Evolutionary conservation across 2,888 invertebrate genomes (phyloP).

Genomic region (Cryptus viduatorius): DNA sequence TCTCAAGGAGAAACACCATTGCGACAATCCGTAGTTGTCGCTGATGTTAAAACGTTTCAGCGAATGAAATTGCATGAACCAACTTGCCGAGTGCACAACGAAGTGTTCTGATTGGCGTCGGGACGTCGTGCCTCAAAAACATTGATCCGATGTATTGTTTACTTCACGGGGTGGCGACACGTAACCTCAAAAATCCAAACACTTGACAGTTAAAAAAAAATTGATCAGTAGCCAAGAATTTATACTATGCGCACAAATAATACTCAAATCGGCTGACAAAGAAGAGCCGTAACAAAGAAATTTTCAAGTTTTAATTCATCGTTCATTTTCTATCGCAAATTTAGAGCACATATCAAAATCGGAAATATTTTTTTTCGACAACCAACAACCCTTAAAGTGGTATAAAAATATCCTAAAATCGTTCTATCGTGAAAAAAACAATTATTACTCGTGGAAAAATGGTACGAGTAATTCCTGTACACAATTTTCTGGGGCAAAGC

Average conservation of each 20-base stretch:
- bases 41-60: conserved; percentile 6
- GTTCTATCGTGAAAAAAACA: neutral
- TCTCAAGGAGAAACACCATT: neutral
- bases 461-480: conserved; percentile 90
- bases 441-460: conserved; percentile 81
- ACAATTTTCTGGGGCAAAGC: conserved; percentile 89
- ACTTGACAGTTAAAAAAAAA: conserved; percentile 24
- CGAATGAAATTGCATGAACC: neutral
- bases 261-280: neutral
- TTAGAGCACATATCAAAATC: neutral
- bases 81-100: neutral
- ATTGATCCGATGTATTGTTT: conserved; percentile 34
- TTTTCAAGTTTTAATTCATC: neutral
- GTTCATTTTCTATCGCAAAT: neutral
- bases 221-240: neutral
- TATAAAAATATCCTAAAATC: neutral
- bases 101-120: neutral
- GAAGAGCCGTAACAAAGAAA: neutral
- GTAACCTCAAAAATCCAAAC: conserved; percentile 25
- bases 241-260: conserved; percentile 4
- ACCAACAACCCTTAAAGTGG: neutral
- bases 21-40: neutral
- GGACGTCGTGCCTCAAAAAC: conserved; percentile 18
- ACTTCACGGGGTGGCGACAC: neutral
- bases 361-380: neutral